Conservation (phyloP, 2,113 vertebrate genomes). For the Zingel zingel region DNA sequence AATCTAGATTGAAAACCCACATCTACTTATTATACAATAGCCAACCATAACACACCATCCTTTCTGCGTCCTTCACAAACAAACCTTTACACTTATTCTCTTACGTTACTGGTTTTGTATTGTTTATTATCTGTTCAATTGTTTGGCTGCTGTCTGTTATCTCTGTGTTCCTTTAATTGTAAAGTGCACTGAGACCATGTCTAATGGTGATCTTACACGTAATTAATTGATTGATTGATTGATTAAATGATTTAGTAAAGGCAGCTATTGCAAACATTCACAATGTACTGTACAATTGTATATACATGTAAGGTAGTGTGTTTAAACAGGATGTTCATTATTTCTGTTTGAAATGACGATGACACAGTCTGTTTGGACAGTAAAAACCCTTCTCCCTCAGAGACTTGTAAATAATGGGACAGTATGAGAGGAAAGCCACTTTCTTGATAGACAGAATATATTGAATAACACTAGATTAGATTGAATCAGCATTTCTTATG, state of each 20-base stretch:
- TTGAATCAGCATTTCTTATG: not conserved
- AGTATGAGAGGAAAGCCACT: not conserved
- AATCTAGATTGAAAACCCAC: no score
- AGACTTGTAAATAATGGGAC: not conserved
- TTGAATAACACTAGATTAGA: not conserved
- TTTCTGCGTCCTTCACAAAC: no score
- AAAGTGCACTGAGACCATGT: no score
- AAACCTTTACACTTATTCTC: no score
- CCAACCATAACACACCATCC: no score
- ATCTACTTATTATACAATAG: no score
- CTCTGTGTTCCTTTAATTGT: no score
- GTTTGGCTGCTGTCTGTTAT: no score
- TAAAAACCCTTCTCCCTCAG: not conserved
- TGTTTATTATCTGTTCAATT: no score
- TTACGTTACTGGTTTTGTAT: no score
- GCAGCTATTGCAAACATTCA: not conserved
- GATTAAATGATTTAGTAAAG: not conserved
- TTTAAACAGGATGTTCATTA: not conserved
- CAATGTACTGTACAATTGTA: not conserved
- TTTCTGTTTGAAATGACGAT: not conserved
- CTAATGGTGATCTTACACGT: no score
- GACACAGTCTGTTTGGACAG: not conserved
- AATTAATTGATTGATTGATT: no score
- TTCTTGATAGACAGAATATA: not conserved
- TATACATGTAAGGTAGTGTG: not conserved